Evolutionary conservation across 2,113 vertebrate genomes (phyloP).

Genomic region (Physeter macrocephalus): DNA sequence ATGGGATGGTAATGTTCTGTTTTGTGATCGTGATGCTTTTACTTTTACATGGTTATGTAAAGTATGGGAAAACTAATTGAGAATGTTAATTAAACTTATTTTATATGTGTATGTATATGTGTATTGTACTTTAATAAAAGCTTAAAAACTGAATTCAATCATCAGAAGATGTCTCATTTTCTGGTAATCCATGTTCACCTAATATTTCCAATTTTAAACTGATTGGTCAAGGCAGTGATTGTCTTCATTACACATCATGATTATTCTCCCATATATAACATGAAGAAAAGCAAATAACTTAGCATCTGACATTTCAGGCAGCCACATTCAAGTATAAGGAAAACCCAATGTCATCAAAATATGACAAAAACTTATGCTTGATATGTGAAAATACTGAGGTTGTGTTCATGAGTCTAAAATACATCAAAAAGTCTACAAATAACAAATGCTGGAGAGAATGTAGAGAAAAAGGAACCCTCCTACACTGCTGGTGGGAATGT

Average conservation of each 20-base stretch:
- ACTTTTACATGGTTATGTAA: neutral
- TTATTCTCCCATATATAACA: neutral
- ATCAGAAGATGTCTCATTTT: neutral
- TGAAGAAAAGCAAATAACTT: neutral
- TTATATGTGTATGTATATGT: neutral
- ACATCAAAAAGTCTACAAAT: neutral
- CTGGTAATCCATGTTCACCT: neutral
- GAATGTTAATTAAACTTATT: neutral
- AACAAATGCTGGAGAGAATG: neutral
- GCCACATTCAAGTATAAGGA: neutral
- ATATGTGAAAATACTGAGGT: neutral
- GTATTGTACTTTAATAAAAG: neutral
- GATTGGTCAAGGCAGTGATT: neutral
- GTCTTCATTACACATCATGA: neutral
- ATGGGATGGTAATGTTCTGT: neutral
- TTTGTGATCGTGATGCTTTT: neutral
- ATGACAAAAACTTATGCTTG: neutral
- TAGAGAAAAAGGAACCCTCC: neutral
- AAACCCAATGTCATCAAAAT: neutral
- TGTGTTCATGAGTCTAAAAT: neutral
- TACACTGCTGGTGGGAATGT: neutral
- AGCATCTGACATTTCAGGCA: neutral
- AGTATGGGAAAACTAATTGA: neutral
- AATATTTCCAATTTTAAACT: neutral
- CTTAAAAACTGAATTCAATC: neutral